These are phyloP conservation scores for Gnathonemus echidnorhynchus DNA, from an alignment of 2,113 vertebrate genomes.

Conservation along the genomic window DNA sequence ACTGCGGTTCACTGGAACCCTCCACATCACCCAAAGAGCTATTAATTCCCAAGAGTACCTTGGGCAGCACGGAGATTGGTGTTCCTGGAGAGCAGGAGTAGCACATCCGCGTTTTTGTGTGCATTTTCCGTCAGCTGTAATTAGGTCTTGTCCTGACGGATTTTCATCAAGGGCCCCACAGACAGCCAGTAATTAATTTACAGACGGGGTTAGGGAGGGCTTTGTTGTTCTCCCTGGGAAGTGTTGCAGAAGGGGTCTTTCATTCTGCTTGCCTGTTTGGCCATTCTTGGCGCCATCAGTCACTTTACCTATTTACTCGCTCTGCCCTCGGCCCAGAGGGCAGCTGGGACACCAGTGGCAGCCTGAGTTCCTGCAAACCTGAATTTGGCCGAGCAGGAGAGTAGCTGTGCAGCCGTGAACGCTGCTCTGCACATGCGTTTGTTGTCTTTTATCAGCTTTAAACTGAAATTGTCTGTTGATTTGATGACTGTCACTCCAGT, in stretches of 20 bases:
- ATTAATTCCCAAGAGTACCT: neutral
- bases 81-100: conserved; percentile 25
- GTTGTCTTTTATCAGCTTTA: neutral
- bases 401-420: neutral
- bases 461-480: neutral
- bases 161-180: conserved; percentile 56
- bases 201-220: conserved; percentile 43
- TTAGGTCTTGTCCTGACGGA: conserved; percentile 49
- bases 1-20: neutral
- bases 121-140: conserved; percentile 41
- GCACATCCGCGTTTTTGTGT: conserved; percentile 33
- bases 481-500: neutral
- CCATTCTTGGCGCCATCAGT: conserved; percentile 42
- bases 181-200: conserved; percentile 62
- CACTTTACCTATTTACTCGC: conserved; percentile 29
- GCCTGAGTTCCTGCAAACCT: neutral
- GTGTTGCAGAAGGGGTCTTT: conserved; percentile 37
- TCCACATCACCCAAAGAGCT: neutral
- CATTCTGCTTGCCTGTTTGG: conserved; percentile 26
- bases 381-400: neutral
- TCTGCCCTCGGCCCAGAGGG: neutral
- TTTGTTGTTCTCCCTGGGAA: conserved; percentile 51
- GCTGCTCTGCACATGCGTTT: neutral
- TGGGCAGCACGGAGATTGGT: neutral
- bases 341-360: neutral